Base-by-base conservation (phyloP, 2,113 vertebrate species). In the Grammomys dolichurus region DNA sequence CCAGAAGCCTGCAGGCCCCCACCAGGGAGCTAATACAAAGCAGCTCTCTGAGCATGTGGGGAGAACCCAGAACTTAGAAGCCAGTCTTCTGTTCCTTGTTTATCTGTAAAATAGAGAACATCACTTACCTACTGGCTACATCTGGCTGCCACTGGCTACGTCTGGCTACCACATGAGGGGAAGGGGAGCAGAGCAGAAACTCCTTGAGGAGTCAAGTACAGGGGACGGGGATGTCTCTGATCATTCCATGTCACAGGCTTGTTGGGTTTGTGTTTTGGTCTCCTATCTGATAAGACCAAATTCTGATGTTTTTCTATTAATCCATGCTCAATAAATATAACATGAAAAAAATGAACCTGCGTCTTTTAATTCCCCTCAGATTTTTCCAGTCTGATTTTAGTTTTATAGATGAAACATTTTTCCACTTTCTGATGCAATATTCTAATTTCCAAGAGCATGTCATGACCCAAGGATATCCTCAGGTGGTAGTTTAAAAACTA, bases 111-210 rank as follows among this genome's bases (percentile, higher is more conserved):
- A 63, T 1, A 76, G 67, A 92, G 58, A 92, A 22, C 85, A 60
- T 31, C 0, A 2, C 85, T 92, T 63, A 94, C 46, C 94, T 89
- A 89, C 95, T 40, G 51, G 33, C 43, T 54, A 63, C 82, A 92
- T 96, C 94, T 97, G 97, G 92, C 48, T 36, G 80, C 2, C 40
- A 40, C 40, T 40, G 40, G 40, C 40, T 40, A 40, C 40, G 40
- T 40, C 40, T 40, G 40, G 40, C 40, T 40, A 40, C 88, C 96
- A 95, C 89, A 95, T 76, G 95, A 81, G n/a, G 3, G 5, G 51
- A 72, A 88, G 95, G 63, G 93, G 43, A 76, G 88, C 84, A 80
- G 40, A 88, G 84, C 31, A 65, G 76, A 75, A 85, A 78, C 78
- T 56, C 36, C 60, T 0, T 33, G 48, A 80, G 73, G 73, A 84